Evolutionary conservation across 2,113 vertebrate species (phyloP).

Genomic region (Platanista minor): DNA sequence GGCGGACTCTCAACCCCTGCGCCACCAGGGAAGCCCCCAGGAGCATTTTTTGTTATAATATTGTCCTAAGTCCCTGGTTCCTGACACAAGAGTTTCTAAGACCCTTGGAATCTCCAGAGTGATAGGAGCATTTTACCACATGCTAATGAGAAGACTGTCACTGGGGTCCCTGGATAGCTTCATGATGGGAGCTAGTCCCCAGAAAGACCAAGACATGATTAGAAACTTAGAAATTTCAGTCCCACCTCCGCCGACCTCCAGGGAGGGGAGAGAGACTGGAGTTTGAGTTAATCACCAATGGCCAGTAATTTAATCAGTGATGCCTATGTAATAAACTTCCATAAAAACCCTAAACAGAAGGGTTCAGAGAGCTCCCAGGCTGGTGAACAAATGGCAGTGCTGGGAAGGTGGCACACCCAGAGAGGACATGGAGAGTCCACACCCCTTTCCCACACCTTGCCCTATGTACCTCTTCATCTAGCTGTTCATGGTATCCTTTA

Average conservation of each 20-base stretch:
- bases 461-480: neutral
- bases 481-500: neutral
- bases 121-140: neutral
- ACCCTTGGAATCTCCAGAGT: neutral
- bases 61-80: neutral
- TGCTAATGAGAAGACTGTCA: neutral
- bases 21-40: no score
- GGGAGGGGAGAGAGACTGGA: neutral
- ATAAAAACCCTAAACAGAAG: neutral
- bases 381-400: neutral
- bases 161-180: neutral
- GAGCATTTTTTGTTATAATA: neutral
- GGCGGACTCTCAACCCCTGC: no score
- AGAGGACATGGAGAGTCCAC: neutral
- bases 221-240: neutral
- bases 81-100: neutral
- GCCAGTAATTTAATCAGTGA: neutral
- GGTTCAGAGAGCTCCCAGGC: neutral
- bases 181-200: neutral
- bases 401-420: neutral
- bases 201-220: neutral
- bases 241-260: neutral
- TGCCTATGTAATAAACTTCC: neutral
- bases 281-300: neutral
- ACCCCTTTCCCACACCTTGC: neutral